Evolutionary conservation across 2,888 invertebrate species (phyloP), one percentile per base, ranked within the genome.

Genomic region (Strigamia transsilvanica): DNA sequence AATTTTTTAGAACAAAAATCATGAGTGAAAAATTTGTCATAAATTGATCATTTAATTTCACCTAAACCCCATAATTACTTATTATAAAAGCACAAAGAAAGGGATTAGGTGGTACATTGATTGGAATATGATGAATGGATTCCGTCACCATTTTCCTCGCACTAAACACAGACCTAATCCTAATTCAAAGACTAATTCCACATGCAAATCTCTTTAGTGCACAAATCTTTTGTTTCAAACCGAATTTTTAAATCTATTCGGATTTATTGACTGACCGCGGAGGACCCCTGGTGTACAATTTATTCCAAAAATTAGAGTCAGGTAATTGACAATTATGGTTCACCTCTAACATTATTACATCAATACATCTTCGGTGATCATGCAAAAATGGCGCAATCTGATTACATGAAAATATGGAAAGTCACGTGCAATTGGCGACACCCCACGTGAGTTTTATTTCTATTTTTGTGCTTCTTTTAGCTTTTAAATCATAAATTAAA

Each of bases 271-370:
- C n/a, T 12, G 4, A 46, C n/a, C n/a, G n/a, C n/a, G n/a, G n/a
- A 1, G 23, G 21, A 66, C 61, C 23, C 46, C 61, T 66, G 61
- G 12, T 66, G 61, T 7, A 7, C 61, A 66, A 66, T 66, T 66
- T 66, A 23, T 23, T 66, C 61, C 23, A 5, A n/a, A 66, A 66
- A 66, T 66, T 21, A 66, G 61, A 66, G 21, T 12, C 18, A 12
- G 6, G 21, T 66, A 66, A 66, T 66, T 66, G 61, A 66, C 61
- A 66, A 66, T 66, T 66, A 66, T 23, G 23, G 21, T 21, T 66
- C 61, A 66, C 61, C 61, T 66, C 18, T 23, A 66, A 66, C 61
- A 21, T 66, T 66, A 66, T 66, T 66, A 66, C 61, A 12, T 66
- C 21, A 21, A 21, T 66, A 21, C 21, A 21, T 23, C 61, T 66